A percentile compares a stretch with the other conserved stretches of the same genome.
These are phyloP conservation scores for Pholis gunnellus DNA, from an alignment of 2,113 vertebrate genomes.

Conservation along the genomic window DNA sequence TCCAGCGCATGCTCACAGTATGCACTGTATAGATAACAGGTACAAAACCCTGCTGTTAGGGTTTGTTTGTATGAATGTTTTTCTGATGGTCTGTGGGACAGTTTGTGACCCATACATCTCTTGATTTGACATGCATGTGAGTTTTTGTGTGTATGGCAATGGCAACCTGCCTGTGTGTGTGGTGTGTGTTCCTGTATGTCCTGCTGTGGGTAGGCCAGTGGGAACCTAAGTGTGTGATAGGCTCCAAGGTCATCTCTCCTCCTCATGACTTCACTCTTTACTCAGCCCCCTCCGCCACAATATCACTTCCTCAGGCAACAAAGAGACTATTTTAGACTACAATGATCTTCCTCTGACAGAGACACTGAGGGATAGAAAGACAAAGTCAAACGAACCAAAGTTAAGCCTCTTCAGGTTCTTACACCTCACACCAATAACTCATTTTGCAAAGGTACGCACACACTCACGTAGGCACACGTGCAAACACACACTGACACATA, in stretches of 20 bases:
- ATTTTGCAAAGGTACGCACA: constrained; percentile 1
- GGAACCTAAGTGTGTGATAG: constrained; percentile 62
- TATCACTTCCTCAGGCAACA: constrained; percentile 92
- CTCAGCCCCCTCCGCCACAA: constrained; percentile 86
- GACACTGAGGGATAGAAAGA: constrained; percentile 65
- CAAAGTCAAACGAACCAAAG: not conserved
- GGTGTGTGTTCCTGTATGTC: constrained; percentile 68
- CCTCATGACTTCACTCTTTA: constrained; percentile 89
- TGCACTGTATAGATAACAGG: not conserved
- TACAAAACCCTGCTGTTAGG: not conserved
- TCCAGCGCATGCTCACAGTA: not conserved
- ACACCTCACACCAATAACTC: not conserved
- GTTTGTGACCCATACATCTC: not conserved
- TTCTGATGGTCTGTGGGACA: not conserved
- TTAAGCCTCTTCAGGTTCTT: not conserved
- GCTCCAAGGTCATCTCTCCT: constrained; percentile 88
- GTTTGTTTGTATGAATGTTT: not conserved
- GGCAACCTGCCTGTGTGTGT: constrained; percentile 2
- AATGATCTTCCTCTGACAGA: constrained; percentile 91
- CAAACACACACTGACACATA: not conserved
- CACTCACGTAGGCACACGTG: not conserved
- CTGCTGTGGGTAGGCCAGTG: constrained; percentile 38
- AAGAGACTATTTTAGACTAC: constrained; percentile 94
- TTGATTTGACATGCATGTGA: not conserved
- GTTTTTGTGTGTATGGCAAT: not conserved